Conservation (phyloP, 2,113 vertebrate genomes). For the Eclectus roratus region DNA sequence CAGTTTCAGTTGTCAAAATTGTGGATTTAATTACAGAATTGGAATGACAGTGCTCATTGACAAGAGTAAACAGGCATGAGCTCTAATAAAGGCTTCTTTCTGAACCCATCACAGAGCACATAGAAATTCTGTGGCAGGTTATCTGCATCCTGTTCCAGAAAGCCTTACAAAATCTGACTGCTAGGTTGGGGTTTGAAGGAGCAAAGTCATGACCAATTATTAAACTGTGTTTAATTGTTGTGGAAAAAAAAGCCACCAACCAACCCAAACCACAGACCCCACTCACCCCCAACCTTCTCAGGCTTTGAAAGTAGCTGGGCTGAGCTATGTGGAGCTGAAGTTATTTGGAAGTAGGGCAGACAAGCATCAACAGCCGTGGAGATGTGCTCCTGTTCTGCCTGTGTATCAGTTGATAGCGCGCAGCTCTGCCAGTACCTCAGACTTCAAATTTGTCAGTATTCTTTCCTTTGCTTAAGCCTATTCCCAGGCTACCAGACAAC, state of each 20-base stretch:
- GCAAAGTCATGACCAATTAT: slow-evolving; percentile 25
- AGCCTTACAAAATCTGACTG: background rate
- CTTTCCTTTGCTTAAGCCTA: background rate
- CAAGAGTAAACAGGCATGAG: background rate
- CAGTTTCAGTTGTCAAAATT: slow-evolving; percentile 25
- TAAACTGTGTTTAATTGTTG: slow-evolving; percentile 46
- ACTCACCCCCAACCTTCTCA: background rate
- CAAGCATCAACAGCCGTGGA: background rate
- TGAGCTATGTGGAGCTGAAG: background rate
- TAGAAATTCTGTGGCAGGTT: slow-evolving; percentile 21
- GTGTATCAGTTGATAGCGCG: background rate
- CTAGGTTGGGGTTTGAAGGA: slow-evolving; percentile 28
- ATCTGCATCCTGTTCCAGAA: slow-evolving; percentile 21
- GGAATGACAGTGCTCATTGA: slow-evolving; percentile 2
- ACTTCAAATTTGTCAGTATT: background rate
- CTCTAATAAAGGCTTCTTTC: slow-evolving; percentile 46
- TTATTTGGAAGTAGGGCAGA: background rate
- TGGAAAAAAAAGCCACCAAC: background rate
- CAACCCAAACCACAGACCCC: background rate
- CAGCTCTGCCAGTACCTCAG: background rate
- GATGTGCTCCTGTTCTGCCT: background rate
- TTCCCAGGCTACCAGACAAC: background rate
- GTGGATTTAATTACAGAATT: slow-evolving; percentile 53
- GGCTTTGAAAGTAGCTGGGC: background rate
- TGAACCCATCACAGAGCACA: background rate